These are phyloP conservation scores for Calephelis perditalis DNA, from an alignment of 2,888 invertebrate genomes.

Conservation along the genomic window DNA sequence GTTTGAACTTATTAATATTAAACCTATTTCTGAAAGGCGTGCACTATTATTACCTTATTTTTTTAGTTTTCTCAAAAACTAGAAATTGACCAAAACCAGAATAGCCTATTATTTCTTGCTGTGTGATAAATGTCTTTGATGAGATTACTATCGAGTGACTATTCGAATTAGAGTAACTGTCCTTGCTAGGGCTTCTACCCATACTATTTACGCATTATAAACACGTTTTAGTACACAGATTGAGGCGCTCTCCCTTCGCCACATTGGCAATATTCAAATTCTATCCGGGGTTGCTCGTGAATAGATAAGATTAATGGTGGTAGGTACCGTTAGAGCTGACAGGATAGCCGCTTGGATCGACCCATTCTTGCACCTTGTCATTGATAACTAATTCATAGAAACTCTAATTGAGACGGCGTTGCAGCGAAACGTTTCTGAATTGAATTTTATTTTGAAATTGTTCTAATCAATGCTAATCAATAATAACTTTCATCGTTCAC, in stretches of 20 bases:
- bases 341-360: slow-evolving; percentile 33
- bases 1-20: too few relatives aligned
- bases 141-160: too few relatives aligned
- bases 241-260: slow-evolving; percentile 34
- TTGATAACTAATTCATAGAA: slow-evolving; percentile 36
- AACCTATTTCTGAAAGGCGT: too few relatives aligned
- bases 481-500: too few relatives aligned
- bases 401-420: neutral
- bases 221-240: slow-evolving; percentile 36
- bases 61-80: too few relatives aligned
- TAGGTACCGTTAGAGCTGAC: slow-evolving; percentile 44
- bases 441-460: too few relatives aligned
- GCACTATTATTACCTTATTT: too few relatives aligned
- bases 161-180: too few relatives aligned
- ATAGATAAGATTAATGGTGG: slow-evolving; percentile 63
- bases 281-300: slow-evolving; percentile 49
- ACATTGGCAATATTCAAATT: slow-evolving; percentile 55
- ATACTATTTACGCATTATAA: slow-evolving; percentile 37
- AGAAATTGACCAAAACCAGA: too few relatives aligned
- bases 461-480: too few relatives aligned
- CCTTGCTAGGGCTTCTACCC: slow-evolving; percentile 18
- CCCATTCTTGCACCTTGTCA: slow-evolving; percentile 39
- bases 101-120: too few relatives aligned
- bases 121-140: too few relatives aligned
- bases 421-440: neutral